Conservation (phyloP, 2,888 invertebrate genomes). For the Neocrepidodera transversa region DNA sequence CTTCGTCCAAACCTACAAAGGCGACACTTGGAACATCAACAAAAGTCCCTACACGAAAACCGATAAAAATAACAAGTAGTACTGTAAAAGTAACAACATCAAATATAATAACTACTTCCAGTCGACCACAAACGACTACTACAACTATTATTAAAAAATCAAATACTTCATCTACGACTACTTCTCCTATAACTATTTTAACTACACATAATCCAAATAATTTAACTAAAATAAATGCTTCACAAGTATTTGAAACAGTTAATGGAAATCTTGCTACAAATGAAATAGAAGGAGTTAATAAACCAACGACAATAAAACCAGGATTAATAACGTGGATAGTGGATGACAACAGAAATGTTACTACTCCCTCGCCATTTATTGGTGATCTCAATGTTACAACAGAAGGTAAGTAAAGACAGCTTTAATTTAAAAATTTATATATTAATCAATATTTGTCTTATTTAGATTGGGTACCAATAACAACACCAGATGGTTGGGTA, state of each 20-base stretch:
- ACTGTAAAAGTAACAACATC: conserved; percentile 8
- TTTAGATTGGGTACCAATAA: conserved; percentile 70
- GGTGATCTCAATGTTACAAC: conserved; percentile 24
- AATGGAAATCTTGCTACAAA: conserved; percentile 45
- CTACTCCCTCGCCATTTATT: conserved; percentile 14
- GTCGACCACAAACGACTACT: conserved; percentile 45
- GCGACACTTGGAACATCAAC: conserved; percentile 39
- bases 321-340: conserved; percentile 64
- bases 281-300: conserved; percentile 43
- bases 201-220: conserved; percentile 43
- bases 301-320: conserved; percentile 52
- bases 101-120: conserved; percentile 15
- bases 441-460: too few species aligned
- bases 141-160: too few species aligned
- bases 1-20: conserved; percentile 49
- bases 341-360: conserved; percentile 54
- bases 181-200: conserved; percentile 9
- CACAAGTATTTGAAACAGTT: conserved; percentile 45
- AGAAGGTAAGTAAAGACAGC: conserved; percentile 35
- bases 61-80: conserved; percentile 43
- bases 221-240: conserved; percentile 43
- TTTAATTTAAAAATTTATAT: too few species aligned
- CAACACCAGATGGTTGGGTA: conserved; percentile 73
- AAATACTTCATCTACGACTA: conserved; percentile 43
- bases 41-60: conserved; percentile 22